phyloP scores from a whole-genome alignment of 2,113 vertebrate genomes.

The Poeciliopsis retropinna region DNA sequence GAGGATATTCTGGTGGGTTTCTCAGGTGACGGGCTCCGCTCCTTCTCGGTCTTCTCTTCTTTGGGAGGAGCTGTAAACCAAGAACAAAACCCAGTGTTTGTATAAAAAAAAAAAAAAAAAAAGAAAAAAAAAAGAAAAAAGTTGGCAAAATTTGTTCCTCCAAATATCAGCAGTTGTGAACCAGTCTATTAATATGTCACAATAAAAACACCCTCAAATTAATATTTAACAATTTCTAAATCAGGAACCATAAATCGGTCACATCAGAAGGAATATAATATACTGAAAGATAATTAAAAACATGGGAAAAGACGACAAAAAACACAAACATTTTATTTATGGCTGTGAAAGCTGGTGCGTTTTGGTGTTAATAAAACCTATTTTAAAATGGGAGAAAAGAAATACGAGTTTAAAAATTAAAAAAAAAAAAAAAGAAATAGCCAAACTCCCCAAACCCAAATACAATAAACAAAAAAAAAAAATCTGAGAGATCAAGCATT shows the following conservation, averaged over 20 bases:
- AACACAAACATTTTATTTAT: neutral
- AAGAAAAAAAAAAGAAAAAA: neutral
- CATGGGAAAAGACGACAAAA: neutral
- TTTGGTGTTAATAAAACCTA: too few species aligned
- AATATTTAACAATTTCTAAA: neutral
- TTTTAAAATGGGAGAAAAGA: neutral
- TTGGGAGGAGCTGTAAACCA: conserved; percentile 61
- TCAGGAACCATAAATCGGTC: neutral
- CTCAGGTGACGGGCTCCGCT: conserved; percentile 44
- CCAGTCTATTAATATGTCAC: neutral
- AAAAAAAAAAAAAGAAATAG: neutral
- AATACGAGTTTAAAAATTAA: too few species aligned
- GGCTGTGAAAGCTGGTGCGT: neutral
- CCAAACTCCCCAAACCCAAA: neutral
- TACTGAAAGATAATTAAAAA: neutral
- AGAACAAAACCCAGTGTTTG: conserved; percentile 39
- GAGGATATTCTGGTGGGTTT: conserved; percentile 38
- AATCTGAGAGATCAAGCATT: too few species aligned
- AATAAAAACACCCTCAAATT: neutral
- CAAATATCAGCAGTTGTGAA: neutral
- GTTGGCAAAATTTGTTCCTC: neutral
- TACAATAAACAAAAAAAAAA: neutral
- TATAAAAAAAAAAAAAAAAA: neutral
- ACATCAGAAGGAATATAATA: neutral
- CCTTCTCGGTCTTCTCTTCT: conserved; percentile 76